Percentiles rank a stretch among this genome's conserved stretches.
These are phyloP conservation scores for Thinocorus orbignyianus DNA, from an alignment of 2,113 vertebrate species.

Conservation along the genomic window DNA sequence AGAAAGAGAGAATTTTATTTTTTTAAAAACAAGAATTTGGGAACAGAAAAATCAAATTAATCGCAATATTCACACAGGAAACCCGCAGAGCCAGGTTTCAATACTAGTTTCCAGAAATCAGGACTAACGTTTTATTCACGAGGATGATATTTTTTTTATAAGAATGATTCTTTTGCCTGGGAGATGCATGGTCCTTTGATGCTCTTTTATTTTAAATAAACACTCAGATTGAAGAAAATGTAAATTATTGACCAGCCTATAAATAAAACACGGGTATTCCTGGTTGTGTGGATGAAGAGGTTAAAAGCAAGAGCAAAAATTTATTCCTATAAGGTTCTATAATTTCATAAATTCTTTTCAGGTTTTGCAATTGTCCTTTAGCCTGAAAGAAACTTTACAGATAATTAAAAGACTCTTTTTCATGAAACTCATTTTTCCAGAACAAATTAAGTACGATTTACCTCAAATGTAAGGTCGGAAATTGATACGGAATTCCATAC, in stretches of 20 bases:
- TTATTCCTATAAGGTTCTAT: neutral
- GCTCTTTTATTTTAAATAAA: neutral
- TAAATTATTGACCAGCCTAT: neutral
- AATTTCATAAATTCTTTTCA: neutral
- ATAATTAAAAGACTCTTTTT: neutral
- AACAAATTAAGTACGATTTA: neutral
- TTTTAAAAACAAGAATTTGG: neutral
- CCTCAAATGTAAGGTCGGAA: neutral
- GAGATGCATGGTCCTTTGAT: neutral
- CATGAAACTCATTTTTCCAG: constrained; percentile 19
- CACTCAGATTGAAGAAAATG: neutral
- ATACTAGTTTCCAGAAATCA: neutral
- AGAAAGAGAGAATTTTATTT: too few relatives aligned
- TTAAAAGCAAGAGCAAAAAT: constrained; percentile 1
- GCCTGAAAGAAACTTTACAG: neutral
- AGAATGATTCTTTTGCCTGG: neutral
- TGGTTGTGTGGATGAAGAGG: neutral
- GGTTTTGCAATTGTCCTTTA: neutral
- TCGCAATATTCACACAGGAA: neutral
- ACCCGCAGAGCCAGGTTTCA: neutral
- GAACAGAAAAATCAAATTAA: neutral
- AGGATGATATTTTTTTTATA: neutral
- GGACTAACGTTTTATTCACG: neutral
- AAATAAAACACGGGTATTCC: neutral
- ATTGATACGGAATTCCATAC: neutral